Percentiles rank a stretch among this genome's conserved stretches.
These are phyloP conservation scores for Leptothorax acervorum DNA, from an alignment of 2,888 invertebrate genomes.

Conservation along the genomic window DNA sequence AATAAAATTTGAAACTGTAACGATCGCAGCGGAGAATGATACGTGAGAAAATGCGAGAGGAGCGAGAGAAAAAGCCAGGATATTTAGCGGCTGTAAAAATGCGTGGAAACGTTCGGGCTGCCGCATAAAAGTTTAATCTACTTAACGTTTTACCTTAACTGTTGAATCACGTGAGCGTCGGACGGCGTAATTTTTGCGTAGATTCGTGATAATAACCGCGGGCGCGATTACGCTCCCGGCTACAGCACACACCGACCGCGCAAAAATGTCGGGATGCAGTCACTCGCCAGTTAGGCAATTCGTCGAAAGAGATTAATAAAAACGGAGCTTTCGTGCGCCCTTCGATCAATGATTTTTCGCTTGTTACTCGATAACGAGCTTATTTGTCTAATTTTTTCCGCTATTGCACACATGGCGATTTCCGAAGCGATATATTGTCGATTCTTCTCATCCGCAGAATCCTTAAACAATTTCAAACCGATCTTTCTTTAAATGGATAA, in stretches of 20 bases:
- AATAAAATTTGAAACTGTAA: not conserved
- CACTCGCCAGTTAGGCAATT: slow-evolving; percentile 26
- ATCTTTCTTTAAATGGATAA: not conserved
- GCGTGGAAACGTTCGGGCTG: slow-evolving; percentile 43
- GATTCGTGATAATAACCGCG: slow-evolving; percentile 50
- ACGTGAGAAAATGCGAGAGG: not conserved
- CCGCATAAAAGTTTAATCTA: slow-evolving; percentile 52
- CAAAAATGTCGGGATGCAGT: slow-evolving; percentile 40
- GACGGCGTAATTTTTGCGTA: slow-evolving; percentile 46
- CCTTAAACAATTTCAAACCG: not conserved
- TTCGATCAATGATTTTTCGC: not conserved
- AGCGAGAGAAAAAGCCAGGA: not conserved
- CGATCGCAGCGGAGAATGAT: not conserved
- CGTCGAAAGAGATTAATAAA: slow-evolving; percentile 67
- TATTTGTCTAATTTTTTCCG: not conserved
- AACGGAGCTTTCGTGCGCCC: slow-evolving; percentile 66
- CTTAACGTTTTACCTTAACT: slow-evolving; percentile 55
- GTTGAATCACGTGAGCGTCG: slow-evolving; percentile 51
- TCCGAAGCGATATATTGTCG: not conserved
- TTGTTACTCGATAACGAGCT: not conserved
- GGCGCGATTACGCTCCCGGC: slow-evolving; percentile 40
- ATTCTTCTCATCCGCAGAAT: not conserved
- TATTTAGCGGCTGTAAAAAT: slow-evolving; percentile 53
- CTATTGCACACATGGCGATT: not conserved
- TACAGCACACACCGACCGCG: slow-evolving; percentile 9